Evolutionary conservation across 2,888 invertebrate genomes (phyloP), one percentile per base, ranked within the genome.

Genomic region (Apamea sordens): DNA sequence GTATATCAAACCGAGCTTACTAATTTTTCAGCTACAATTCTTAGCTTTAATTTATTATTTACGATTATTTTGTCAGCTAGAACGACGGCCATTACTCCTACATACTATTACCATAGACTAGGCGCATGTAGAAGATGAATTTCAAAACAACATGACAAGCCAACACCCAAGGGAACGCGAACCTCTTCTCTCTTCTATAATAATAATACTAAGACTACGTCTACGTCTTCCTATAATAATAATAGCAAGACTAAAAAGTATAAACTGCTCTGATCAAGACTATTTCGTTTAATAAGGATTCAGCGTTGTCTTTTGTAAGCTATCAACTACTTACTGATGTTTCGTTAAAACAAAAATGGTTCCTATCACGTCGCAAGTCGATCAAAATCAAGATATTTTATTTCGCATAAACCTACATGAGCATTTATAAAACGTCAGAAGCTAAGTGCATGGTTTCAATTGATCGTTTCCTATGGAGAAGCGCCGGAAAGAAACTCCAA

Each of bases 31-130:
- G 67, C 73, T n/a, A 21, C 32, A 53, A 63, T 77, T 86, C 41
- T 79, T 41, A 72, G 75, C 65, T 76, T 64, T 79, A 71, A 76
- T 82, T 80, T 88, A 88, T 88, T 86, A 88, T 86, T 87, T 85
- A 90, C 82, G 82, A 85, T 84, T 84, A 88, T 90, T 86, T 86
- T 88, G 81, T 85, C 85, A 82, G 70, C 65, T 84, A 65, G 13
- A 84, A 86, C 41, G 81, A 75, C 69, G 64, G 44, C 68, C 53
- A 86, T 88, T 82, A 88, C 87, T 85, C 77, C 78, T 85, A 83
- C 81, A 76, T 87, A 71, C 44, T 67, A 41, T n/a, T 53, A 64
- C 64, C 65, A 76, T 13, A 71, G 41, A 64, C 13, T 63, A 76
- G 13, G 18, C 15, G 64, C 21, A 44, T 61, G 11, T 41, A 82